These are phyloP conservation scores for Drosophila pandora DNA, from an alignment of 1,140 invertebrate genomes.

Conservation along the genomic window DNA sequence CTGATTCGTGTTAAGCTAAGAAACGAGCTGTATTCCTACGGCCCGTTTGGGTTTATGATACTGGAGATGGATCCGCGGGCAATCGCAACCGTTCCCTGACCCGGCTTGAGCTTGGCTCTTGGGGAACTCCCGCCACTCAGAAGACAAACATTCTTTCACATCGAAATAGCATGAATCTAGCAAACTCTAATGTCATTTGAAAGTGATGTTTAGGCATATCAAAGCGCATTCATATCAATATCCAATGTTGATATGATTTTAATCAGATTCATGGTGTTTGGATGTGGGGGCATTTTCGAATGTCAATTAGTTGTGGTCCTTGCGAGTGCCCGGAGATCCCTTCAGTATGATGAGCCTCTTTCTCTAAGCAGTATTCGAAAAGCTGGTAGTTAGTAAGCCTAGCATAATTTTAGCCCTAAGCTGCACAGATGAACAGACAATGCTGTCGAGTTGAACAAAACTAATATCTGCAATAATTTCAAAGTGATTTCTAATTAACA, in stretches of 20 bases:
- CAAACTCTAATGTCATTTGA: not conserved
- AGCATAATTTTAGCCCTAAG: slow-evolving; percentile 73
- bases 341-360: slow-evolving; percentile 83
- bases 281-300: not conserved
- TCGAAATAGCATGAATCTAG: not conserved
- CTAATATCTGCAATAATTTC: slow-evolving; percentile 81
- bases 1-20: slow-evolving; percentile 83
- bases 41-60: slow-evolving; percentile 83
- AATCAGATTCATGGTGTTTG: not conserved
- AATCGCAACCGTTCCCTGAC: slow-evolving; percentile 15
- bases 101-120: slow-evolving; percentile 14
- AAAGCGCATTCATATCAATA: slow-evolving; percentile 12
- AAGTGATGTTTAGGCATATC: slow-evolving; percentile 1
- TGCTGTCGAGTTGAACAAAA: slow-evolving; percentile 38
- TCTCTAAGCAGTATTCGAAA: slow-evolving; percentile 84
- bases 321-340: slow-evolving; percentile 25
- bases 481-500: slow-evolving; percentile 78
- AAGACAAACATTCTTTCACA: not conserved
- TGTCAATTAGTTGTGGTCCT: not conserved
- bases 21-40: slow-evolving; percentile 63
- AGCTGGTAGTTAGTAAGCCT: slow-evolving; percentile 80
- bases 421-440: slow-evolving; percentile 55
- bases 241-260: slow-evolving; percentile 19
- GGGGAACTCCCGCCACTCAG: not conserved
- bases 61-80: slow-evolving; percentile 56